Conservation (phyloP, 2,888 invertebrate species). For the Zaprionus obscuricornis region DNA sequence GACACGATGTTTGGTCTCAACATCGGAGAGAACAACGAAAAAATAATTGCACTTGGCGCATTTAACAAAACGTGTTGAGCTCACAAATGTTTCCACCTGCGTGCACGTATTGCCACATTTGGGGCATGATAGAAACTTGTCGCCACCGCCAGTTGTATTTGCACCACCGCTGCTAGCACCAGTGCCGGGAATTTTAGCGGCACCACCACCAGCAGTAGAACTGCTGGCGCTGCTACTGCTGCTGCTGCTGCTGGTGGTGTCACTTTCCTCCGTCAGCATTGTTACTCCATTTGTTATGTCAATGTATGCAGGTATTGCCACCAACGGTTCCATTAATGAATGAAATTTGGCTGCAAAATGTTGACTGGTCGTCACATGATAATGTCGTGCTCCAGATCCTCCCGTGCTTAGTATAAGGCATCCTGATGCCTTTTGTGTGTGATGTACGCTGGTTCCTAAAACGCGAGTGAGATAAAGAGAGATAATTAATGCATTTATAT, state of each 20-base stretch:
- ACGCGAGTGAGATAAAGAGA: background rate
- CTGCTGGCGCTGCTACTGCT: slow-evolving; percentile 18
- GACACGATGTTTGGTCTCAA: slow-evolving; percentile 92
- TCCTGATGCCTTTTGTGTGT: slow-evolving; percentile 47
- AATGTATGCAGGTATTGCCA: slow-evolving; percentile 63
- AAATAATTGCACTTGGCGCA: slow-evolving; percentile 99
- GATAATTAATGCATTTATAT: background rate
- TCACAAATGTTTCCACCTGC: slow-evolving; percentile 98
- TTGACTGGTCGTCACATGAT: slow-evolving; percentile 59
- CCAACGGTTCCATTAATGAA: slow-evolving; percentile 35
- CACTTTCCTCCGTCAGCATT: slow-evolving; percentile 36
- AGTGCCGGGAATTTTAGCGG: slow-evolving; percentile 32
- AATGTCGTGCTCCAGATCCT: slow-evolving; percentile 29
- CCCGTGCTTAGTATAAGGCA: slow-evolving; percentile 46
- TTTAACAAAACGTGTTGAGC: slow-evolving; percentile 98
- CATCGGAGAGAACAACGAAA: slow-evolving; percentile 97
- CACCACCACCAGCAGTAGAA: slow-evolving; percentile 38
- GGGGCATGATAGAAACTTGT: slow-evolving; percentile 94
- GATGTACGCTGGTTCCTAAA: slow-evolving; percentile 49
- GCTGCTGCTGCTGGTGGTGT: slow-evolving; percentile 19
- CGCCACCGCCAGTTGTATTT: slow-evolving; percentile 79
- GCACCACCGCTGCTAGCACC: slow-evolving; percentile 40
- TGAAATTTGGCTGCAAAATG: slow-evolving; percentile 31
- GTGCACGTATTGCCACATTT: slow-evolving; percentile 99
- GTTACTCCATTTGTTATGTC: slow-evolving; percentile 63